Conservation (phyloP, 2,888 invertebrate species). For the Unio pictorum region DNA sequence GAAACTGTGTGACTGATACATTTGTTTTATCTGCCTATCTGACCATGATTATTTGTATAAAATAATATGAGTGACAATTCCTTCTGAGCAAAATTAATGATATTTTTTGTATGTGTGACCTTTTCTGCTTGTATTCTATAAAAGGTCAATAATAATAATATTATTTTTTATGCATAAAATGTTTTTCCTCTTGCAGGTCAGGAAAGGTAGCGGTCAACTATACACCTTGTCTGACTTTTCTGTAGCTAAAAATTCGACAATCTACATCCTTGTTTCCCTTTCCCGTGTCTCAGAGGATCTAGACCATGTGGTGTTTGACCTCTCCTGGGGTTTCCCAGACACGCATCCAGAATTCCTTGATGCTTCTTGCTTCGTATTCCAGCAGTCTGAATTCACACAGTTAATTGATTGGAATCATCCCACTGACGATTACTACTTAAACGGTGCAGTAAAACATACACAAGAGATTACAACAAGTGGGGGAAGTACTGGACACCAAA, state of each 20-base stretch:
- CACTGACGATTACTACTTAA: constrained; percentile 11
- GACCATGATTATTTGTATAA: no score
- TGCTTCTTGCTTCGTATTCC: constrained; percentile 18
- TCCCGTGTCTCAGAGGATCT: constrained; percentile 18
- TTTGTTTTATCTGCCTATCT: no score
- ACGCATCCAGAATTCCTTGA: constrained; percentile 19
- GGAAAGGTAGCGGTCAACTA: no score
- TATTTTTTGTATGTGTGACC: no score
- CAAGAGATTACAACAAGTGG: constrained; percentile 13
- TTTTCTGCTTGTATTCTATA: no score
- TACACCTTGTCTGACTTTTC: constrained; percentile 10
- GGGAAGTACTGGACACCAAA: constrained; percentile 17
- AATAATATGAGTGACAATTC: fast-evolving
- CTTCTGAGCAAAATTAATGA: no score
- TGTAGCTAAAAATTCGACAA: constrained; percentile 6
- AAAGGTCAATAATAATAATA: no score
- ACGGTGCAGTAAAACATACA: constrained; percentile 9
- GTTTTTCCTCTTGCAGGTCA: no score
- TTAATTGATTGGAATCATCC: constrained; percentile 20
- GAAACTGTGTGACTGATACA: no score
- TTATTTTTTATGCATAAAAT: no score
- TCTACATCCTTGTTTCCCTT: constrained; percentile 15
- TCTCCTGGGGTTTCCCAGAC: constrained; percentile 18
- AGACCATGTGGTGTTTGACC: constrained; percentile 22
- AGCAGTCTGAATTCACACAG: constrained; percentile 10